These are phyloP conservation scores for Phenacoccus solenopsis DNA, from an alignment of 1,140 invertebrate species.

Conservation along the genomic window DNA sequence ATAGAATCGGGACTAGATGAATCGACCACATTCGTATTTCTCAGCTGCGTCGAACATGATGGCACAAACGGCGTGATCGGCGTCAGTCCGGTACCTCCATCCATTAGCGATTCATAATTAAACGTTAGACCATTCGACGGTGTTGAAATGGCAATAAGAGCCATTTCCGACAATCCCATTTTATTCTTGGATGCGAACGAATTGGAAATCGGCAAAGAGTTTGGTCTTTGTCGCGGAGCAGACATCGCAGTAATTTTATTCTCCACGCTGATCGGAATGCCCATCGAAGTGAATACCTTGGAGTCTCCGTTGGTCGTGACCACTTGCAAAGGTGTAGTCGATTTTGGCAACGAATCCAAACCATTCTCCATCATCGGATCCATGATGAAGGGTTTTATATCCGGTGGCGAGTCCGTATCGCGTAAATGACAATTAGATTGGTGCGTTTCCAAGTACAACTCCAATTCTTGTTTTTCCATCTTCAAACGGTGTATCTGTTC, in stretches of 20 bases:
- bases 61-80: slow-evolving; percentile 38
- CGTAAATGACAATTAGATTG: slow-evolving; percentile 41
- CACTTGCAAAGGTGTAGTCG: background rate
- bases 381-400: background rate
- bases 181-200: slow-evolving; percentile 7
- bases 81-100: slow-evolving; percentile 78
- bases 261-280: background rate
- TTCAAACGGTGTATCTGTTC: slow-evolving; percentile 66
- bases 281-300: background rate
- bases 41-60: background rate
- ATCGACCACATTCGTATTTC: background rate
- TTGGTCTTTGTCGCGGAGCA: slow-evolving; percentile 21
- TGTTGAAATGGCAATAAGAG: slow-evolving; percentile 71
- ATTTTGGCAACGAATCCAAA: background rate
- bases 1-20: background rate
- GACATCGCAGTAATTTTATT: background rate
- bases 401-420: background rate
- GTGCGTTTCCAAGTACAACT: slow-evolving; percentile 64
- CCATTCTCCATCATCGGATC: background rate
- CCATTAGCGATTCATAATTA: slow-evolving; percentile 86
- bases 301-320: background rate
- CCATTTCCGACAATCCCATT: slow-evolving; percentile 39
- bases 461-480: slow-evolving; percentile 62
- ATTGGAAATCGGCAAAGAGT: slow-evolving; percentile 22
- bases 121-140: slow-evolving; percentile 75